These are phyloP conservation scores for Penelope pileata DNA, from an alignment of 2,113 vertebrate genomes.

Conservation along the genomic window DNA sequence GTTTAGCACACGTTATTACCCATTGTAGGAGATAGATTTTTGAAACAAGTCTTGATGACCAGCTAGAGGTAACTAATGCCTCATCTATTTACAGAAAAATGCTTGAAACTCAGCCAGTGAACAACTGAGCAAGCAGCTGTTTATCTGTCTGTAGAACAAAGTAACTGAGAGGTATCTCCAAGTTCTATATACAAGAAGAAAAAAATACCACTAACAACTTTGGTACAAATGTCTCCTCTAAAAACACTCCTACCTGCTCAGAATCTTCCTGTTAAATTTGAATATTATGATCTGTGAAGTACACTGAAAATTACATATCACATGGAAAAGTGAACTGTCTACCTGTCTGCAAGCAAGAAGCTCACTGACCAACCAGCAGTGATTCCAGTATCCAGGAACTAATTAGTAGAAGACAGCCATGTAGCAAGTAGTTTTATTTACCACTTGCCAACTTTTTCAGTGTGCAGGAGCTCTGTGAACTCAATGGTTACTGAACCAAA, in stretches of 20 bases:
- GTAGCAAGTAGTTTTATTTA: neutral
- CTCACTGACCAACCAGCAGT: neutral
- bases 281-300: neutral
- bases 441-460: neutral
- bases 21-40: neutral
- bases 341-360: neutral
- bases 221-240: neutral
- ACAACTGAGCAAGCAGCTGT: neutral
- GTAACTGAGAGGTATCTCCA: neutral
- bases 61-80: neutral
- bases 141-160: neutral
- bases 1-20: constrained; percentile 1
- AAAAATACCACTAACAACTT: neutral
- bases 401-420: neutral
- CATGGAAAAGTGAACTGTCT: neutral
- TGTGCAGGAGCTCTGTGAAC: neutral
- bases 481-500: neutral
- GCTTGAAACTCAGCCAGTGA: neutral
- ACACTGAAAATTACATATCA: neutral
- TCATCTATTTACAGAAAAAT: neutral
- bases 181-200: neutral
- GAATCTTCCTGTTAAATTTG: neutral
- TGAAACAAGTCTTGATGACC: neutral
- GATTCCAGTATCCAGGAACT: neutral
- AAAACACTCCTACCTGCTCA: neutral